Evolutionary conservation across 2,888 invertebrate species (phyloP), one percentile per base, ranked within the genome.

Genomic region (Gibbula magus): DNA sequence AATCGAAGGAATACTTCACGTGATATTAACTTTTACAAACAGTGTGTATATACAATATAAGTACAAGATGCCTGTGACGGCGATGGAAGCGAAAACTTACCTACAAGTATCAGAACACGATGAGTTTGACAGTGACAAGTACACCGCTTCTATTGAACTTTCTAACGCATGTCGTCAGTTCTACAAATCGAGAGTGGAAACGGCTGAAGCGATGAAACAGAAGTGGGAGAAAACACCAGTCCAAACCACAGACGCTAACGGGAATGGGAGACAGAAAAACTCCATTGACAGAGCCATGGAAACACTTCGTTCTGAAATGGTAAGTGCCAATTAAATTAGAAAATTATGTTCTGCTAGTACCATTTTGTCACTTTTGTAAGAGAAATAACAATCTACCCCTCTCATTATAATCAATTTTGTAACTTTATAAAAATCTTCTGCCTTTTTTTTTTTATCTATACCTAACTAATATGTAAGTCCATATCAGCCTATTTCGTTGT

Each of bases 151-250:
- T 16, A 90, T 90, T 35, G 90, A 90, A 81, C 81, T 90, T 45
- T 89, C 89, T 4, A 90, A 90, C 79, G 87, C 89, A 51, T 90
- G 90, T 76, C 75, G 90, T 53, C 84, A 87, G 70, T 89, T 89
- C 81, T 90, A 90, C 84, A 85, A 86, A 29, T 85, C 82, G 25
- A 74, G 90, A 56, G 82, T 89, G 39, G 84, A 88, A 70, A 85
- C 85, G 2, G 88, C 88, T 0, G 87, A 87, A 75, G 80, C 77
- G 13, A 85, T 86, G 66, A 89, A 89, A 83, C 82, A 86, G 78
- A 83, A 70, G 53, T 32, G 56, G 52, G 66, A 77, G 32, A 77
- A 52, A 52, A 22, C 61, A 16, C 53, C 35, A 18, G 29, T 39
- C 25, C 45, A 74, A 25, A 39, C 70, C n/a, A 66, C 22, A 32